A percentile compares a stretch with the other conserved stretches of the same genome.
These are phyloP conservation scores for Peromyscus melanophrys DNA, from an alignment of 2,797 vertebrate species.

Conservation along the genomic window DNA sequence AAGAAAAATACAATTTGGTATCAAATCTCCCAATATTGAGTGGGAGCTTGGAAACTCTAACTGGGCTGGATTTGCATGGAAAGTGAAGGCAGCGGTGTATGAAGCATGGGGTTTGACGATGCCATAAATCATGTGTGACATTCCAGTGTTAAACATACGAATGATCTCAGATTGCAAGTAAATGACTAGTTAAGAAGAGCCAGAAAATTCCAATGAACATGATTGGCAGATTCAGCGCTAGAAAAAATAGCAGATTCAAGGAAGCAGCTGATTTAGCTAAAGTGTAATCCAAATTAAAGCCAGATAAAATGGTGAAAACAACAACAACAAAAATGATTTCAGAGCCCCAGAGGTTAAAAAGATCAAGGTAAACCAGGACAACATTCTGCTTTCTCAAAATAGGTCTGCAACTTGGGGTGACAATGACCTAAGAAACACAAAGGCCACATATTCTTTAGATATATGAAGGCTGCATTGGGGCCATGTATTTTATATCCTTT, in stretches of 20 bases:
- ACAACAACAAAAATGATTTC: not conserved
- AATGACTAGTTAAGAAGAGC: conserved; percentile 23
- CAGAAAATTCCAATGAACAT: conserved; percentile 28
- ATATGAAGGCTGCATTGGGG: not conserved
- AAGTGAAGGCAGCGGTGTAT: conserved; percentile 24
- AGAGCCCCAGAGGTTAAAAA: conserved; percentile 18
- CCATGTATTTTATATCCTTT: not conserved
- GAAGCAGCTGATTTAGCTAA: conserved; percentile 50
- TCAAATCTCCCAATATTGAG: not conserved
- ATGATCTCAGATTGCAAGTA: conserved; percentile 8
- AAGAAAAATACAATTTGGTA: not conserved
- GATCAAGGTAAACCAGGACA: not conserved
- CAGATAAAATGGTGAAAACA: conserved; percentile 53
- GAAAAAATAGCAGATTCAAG: conserved; percentile 53
- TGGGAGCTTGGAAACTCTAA: not conserved
- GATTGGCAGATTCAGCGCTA: conserved; percentile 17
- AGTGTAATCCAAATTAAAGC: conserved; percentile 69
- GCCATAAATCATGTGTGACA: not conserved
- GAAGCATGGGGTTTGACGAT: not conserved
- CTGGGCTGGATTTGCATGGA: conserved; percentile 3
- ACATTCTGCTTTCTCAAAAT: not conserved
- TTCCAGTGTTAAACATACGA: not conserved
- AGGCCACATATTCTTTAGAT: not conserved
- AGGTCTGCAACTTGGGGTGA: not conserved
- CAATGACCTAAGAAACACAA: not conserved